Base-by-base conservation (phyloP, 2,113 vertebrate genomes). In the Semicossyphus pulcher region DNA sequence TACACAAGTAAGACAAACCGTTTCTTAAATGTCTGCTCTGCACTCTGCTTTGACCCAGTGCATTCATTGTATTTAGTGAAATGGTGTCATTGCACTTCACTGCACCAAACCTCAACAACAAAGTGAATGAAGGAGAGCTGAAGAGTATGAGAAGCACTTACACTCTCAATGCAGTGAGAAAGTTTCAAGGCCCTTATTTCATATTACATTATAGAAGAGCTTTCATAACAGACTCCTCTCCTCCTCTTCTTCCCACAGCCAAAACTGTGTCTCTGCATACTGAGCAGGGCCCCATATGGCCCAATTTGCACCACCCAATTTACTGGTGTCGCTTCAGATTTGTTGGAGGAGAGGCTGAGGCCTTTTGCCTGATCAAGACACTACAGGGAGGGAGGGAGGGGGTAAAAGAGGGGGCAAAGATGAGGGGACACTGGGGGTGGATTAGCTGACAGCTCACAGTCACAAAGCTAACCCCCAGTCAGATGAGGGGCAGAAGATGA, bases 291-390 rank as follows among this genome's bases (percentile, higher is more conserved):
- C 76, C 82, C 86, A 86, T 83, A 85, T 66, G 83, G 78, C 81
- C 86, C 86, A 81, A 88, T 92, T 91, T 93, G 79, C 78, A 67
- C 85, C 54, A 53, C 53, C 76, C 90, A 92, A 92, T 93, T 92
- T 90, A 81, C 83, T 76, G 82, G 75, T 83, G 88, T 92, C 88
- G 59, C 87, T 91, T 94, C 85, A 80, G 75, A 93, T 94, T 93
- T 93, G 88, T 84, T n/a, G n/a, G n/a, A n/a, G n/a, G n/a, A n/a
- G n/a, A n/a, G n/a, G n/a, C n/a, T n/a, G n/a, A n/a, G n/a, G n/a
- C n/a, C n/a, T n/a, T n/a, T 57, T 81, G 31, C 60, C 60, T 83
- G 78, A 74, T 82, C 56, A 53, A 21, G 26, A 32, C 70, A 60
- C 85, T 51, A 42, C 25, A 44, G 41, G 34, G 67, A 57, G 42